Conservation (phyloP, 2,113 vertebrate genomes). For the Tachysurus fulvidraco region DNA sequence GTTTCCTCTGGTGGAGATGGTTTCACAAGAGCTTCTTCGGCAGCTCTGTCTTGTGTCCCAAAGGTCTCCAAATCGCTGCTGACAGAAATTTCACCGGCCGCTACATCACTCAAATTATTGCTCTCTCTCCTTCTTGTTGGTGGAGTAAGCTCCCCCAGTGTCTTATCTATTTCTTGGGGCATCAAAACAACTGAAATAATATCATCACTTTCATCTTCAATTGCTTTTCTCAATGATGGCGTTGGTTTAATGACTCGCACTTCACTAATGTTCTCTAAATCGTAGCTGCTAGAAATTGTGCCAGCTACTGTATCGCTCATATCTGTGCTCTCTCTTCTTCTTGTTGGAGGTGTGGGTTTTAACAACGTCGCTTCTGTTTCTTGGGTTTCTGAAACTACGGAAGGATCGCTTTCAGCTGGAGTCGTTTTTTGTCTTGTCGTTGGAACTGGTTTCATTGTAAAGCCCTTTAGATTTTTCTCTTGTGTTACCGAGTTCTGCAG, state of each 20-base stretch:
- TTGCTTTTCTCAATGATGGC: background rate
- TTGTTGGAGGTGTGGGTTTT: conserved; percentile 32
- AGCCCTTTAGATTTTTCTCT: background rate
- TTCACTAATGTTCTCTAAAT: background rate
- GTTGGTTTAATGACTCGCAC: background rate
- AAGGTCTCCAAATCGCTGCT: background rate
- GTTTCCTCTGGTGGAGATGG: background rate
- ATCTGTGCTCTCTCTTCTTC: conserved; percentile 18
- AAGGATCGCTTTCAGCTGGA: background rate
- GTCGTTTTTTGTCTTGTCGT: conserved; percentile 39
- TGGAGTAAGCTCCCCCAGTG: conserved; percentile 6
- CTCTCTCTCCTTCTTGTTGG: conserved; percentile 28
- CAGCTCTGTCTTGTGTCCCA: background rate
- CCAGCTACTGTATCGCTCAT: background rate
- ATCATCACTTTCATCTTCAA: conserved; percentile 22
- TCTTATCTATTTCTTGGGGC: conserved; percentile 25
- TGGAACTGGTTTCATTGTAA: conserved; percentile 27
- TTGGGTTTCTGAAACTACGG: conserved; percentile 6
- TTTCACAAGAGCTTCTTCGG: background rate
- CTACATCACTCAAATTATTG: background rate
- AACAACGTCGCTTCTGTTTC: conserved; percentile 8
- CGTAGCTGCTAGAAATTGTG: background rate
- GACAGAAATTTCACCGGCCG: background rate
- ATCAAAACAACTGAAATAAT: background rate
- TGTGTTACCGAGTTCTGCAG: background rate